Conservation (phyloP, 2,888 invertebrate genomes). For the Emesis russula region DNA sequence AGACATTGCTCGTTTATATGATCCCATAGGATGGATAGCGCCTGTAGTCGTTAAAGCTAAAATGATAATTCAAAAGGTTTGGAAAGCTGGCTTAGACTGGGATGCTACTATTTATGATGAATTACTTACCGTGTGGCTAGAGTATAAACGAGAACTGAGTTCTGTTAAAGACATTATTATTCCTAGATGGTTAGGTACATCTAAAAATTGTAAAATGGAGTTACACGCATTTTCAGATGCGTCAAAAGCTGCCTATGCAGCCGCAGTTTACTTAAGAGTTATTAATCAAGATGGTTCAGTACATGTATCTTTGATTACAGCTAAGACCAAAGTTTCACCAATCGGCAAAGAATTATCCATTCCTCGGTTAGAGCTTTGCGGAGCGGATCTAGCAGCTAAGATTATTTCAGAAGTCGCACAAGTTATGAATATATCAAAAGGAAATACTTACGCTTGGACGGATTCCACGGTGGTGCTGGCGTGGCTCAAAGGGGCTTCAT, state of each 20-base stretch:
- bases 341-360: conserved; percentile 36
- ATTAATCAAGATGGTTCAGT: conserved; percentile 34
- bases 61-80: conserved; percentile 6
- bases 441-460: conserved; percentile 55
- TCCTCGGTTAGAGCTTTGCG: conserved; percentile 40
- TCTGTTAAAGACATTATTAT: conserved; percentile 8
- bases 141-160: neutral
- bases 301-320: conserved; percentile 37
- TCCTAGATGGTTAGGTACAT: neutral
- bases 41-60: neutral
- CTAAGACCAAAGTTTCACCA: conserved; percentile 56
- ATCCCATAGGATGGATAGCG: conserved; percentile 45
- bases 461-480: conserved; percentile 39
- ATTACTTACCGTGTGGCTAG: neutral
- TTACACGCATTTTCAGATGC: conserved; percentile 77
- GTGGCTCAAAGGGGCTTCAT: conserved; percentile 63
- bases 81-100: conserved; percentile 74
- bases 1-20: conserved; percentile 65
- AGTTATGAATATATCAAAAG: conserved; percentile 30
- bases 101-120: conserved; percentile 56
- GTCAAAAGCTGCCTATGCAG: conserved; percentile 76
- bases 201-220: conserved; percentile 46
- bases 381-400: conserved; percentile 13
- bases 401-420: conserved; percentile 40
- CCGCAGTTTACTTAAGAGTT: conserved; percentile 63